Evolutionary conservation across 2,888 invertebrate genomes (phyloP).

Genomic region (Cheilosia scutellata): DNA sequence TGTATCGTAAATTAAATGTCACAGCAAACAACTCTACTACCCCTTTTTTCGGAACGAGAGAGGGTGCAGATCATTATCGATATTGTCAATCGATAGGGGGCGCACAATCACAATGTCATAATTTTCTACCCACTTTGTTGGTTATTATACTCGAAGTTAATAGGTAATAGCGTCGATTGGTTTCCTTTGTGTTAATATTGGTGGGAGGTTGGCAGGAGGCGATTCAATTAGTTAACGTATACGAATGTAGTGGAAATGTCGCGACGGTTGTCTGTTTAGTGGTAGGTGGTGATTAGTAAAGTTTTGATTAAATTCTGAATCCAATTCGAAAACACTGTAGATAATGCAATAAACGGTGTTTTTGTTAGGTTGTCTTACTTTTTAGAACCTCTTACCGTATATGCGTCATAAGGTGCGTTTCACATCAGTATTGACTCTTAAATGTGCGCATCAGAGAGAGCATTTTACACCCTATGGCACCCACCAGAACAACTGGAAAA

Average conservation of each 20-base stretch:
- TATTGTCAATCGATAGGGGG: conserved; percentile 68
- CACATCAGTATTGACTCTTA: too few relatives aligned
- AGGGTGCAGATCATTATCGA: conserved; percentile 58
- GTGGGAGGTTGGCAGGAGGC: neutral
- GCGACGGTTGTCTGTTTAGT: too few relatives aligned
- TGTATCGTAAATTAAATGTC: conserved; percentile 73
- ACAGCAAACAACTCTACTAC: conserved; percentile 45
- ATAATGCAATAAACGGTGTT: too few relatives aligned
- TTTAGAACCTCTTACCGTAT: too few relatives aligned
- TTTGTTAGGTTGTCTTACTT: too few relatives aligned
- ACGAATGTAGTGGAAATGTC: neutral
- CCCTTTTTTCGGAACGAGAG: conserved; percentile 38
- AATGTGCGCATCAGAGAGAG: too few relatives aligned
- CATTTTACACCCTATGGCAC: too few relatives aligned
- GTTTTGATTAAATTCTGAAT: too few relatives aligned
- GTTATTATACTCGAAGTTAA: conserved; percentile 41
- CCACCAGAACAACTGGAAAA: too few relatives aligned
- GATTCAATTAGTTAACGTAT: neutral
- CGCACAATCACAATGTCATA: conserved; percentile 52
- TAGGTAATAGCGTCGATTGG: conserved; percentile 48
- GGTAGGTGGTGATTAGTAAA: too few relatives aligned
- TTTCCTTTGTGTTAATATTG: conserved; percentile 15
- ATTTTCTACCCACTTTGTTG: conserved; percentile 70
- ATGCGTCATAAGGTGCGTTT: too few relatives aligned
- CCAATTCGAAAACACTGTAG: too few relatives aligned